These are phyloP conservation scores for Haliclona indistincta DNA, from an alignment of 37 sponge, comb jelly and placozoan genomes.

Conservation along the genomic window DNA sequence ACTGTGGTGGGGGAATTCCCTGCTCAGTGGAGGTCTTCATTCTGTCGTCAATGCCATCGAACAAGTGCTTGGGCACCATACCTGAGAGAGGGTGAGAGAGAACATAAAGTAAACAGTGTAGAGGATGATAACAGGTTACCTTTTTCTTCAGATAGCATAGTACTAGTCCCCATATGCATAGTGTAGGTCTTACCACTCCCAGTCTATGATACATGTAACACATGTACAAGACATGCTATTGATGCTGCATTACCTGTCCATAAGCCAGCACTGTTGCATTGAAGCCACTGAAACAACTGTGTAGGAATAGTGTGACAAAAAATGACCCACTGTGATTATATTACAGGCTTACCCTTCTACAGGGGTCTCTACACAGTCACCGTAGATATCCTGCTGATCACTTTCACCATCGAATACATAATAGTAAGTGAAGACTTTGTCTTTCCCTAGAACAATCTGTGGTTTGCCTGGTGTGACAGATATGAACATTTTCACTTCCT, in stretches of 20 bases:
- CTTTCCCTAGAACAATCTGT: conserved; percentile 90
- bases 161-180: conserved; percentile 94
- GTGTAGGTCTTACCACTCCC: conserved; percentile 99
- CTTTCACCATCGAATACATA: conserved; percentile 82
- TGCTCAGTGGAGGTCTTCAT: conserved; percentile 46
- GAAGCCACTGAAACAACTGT: conserved; percentile 91
- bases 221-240: not conserved
- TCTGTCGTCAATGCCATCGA: conserved; percentile 56
- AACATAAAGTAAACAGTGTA: not conserved
- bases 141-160: conserved; percentile 62
- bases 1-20: conserved; percentile 54
- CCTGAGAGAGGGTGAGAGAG: conserved; percentile 31
- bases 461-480: conserved; percentile 79
- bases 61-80: conserved; percentile 90
- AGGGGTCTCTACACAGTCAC: conserved; percentile 60
- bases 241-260: conserved; percentile 75
- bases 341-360: conserved; percentile 75
- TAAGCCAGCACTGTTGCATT: conserved; percentile 98
- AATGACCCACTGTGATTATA: not conserved
- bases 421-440: conserved; percentile 96
- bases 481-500: conserved; percentile 86
- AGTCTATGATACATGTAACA: conserved; percentile 64
- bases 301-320: no score
- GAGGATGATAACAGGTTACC: no score
- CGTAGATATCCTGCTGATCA: conserved; percentile 66